phyloP scores from a whole-genome alignment of 2,113 vertebrate species.

The Phalacrocorax brasilianus region DNA sequence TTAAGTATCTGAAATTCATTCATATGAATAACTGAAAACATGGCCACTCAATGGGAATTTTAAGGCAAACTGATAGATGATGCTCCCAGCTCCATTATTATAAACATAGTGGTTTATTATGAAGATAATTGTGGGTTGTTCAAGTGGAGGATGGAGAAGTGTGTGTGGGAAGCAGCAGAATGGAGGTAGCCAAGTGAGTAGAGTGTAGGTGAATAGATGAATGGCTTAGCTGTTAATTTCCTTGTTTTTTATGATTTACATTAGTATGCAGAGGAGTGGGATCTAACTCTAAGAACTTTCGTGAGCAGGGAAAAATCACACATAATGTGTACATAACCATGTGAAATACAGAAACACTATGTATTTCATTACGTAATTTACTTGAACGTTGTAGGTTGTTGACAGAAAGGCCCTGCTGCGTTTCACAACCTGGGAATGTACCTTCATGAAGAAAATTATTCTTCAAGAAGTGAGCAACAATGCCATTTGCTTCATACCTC shows the following conservation, averaged over 20 bases:
- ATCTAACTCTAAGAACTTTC: slow-evolving; percentile 20
- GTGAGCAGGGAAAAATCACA: background rate
- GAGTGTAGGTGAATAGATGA: slow-evolving; percentile 25
- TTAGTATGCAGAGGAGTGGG: slow-evolving; percentile 32
- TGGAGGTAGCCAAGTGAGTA: slow-evolving; percentile 29
- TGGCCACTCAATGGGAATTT: background rate
- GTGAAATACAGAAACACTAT: slow-evolving; percentile 49
- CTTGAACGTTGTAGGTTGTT: slow-evolving; percentile 65
- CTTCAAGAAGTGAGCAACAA: slow-evolving; percentile 60
- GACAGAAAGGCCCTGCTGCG: slow-evolving; percentile 67
- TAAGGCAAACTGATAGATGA: slow-evolving; percentile 27
- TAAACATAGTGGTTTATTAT: slow-evolving; percentile 32
- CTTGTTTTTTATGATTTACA: background rate
- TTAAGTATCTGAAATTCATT: slow-evolving; percentile 31
- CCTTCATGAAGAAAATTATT: slow-evolving; percentile 63
- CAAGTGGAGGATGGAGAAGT: slow-evolving; percentile 31
- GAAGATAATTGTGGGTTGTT: slow-evolving; percentile 56
- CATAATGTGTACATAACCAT: background rate
- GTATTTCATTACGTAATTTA: slow-evolving; percentile 65
- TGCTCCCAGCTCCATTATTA: slow-evolving; percentile 35
- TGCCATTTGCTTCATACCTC: slow-evolving; percentile 59
- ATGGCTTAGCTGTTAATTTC: slow-evolving; percentile 46
- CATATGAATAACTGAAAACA: slow-evolving; percentile 10
- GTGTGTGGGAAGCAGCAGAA: slow-evolving; percentile 39
- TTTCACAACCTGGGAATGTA: slow-evolving; percentile 46